Conservation (phyloP, 1,140 invertebrate species). For the Berghia stephanieae region DNA sequence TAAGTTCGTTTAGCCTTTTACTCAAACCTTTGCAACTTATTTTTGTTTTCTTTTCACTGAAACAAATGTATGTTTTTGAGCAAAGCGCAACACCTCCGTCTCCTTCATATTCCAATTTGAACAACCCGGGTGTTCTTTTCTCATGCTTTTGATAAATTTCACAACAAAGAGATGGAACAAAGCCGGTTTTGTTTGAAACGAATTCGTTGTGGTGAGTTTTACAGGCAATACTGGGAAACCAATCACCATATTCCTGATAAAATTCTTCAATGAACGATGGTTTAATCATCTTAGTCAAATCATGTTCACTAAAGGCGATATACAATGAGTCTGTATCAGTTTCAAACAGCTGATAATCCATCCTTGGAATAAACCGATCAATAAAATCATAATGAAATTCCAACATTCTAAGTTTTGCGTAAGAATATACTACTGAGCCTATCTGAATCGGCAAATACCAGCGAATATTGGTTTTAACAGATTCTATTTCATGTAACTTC, state of each 20-base stretch:
- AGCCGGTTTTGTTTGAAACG: neutral
- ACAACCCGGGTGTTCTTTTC: conserved; percentile 18
- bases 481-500: neutral
- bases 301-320: conserved; percentile 33
- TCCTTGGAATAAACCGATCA: conserved; percentile 34
- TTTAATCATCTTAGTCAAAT: conserved; percentile 33
- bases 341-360: conserved; percentile 43
- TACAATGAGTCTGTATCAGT: conserved; percentile 49
- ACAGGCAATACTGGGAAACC: conserved; percentile 11
- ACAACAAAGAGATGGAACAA: neutral
- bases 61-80: too few relatives aligned
- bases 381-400: conserved; percentile 48
- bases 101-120: conserved; percentile 18
- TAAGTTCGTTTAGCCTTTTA: too few relatives aligned
- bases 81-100: too few relatives aligned
- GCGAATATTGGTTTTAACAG: neutral
- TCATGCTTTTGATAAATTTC: neutral
- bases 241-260: conserved; percentile 4
- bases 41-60: too few relatives aligned
- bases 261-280: conserved; percentile 21
- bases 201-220: neutral
- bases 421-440: conserved; percentile 41
- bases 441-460: conserved; percentile 36
- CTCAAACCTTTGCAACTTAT: too few relatives aligned
- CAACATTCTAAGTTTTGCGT: conserved; percentile 44